phyloP scores from a whole-genome alignment of 1,140 invertebrate species.

The Drosophila prosaltans region DNA sequence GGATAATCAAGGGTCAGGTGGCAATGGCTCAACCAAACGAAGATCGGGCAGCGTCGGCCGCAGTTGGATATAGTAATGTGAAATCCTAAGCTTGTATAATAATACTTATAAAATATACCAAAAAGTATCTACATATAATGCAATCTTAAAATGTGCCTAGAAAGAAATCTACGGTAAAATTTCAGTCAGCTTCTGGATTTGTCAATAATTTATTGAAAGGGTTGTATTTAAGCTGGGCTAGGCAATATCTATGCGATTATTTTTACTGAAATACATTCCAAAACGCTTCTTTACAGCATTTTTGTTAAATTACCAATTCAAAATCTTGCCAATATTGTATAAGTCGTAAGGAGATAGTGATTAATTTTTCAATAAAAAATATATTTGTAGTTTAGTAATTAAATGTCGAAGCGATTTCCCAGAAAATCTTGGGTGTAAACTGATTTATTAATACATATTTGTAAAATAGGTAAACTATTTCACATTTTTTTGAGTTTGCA shows the following conservation, averaged over 20 bases:
- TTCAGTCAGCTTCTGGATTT: too few relatives aligned
- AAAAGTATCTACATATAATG: neutral
- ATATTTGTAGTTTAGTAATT: neutral
- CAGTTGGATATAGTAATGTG: slow-evolving; percentile 68
- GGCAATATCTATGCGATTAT: neutral
- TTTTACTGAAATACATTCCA: too few relatives aligned
- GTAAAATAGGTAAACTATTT: neutral
- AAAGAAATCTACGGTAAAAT: too few relatives aligned
- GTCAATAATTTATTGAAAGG: too few relatives aligned
- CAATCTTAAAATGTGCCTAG: neutral
- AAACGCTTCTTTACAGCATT: too few relatives aligned
- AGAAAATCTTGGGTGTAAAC: neutral
- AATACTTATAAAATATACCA: neutral
- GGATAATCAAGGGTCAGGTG: slow-evolving; percentile 65
- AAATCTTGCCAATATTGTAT: neutral
- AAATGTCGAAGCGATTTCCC: neutral
- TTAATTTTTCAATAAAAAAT: neutral
- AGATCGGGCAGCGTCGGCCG: slow-evolving; percentile 80
- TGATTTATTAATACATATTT: slow-evolving; percentile 9
- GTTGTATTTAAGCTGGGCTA: too few relatives aligned
- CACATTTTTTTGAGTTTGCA: slow-evolving; percentile 4
- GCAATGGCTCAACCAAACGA: slow-evolving; percentile 57
- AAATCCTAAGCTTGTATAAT: too few relatives aligned
- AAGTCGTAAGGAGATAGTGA: neutral
- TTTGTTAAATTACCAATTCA: neutral